Conservation (phyloP, 2,113 vertebrate species). For the Mellivora capensis region DNA sequence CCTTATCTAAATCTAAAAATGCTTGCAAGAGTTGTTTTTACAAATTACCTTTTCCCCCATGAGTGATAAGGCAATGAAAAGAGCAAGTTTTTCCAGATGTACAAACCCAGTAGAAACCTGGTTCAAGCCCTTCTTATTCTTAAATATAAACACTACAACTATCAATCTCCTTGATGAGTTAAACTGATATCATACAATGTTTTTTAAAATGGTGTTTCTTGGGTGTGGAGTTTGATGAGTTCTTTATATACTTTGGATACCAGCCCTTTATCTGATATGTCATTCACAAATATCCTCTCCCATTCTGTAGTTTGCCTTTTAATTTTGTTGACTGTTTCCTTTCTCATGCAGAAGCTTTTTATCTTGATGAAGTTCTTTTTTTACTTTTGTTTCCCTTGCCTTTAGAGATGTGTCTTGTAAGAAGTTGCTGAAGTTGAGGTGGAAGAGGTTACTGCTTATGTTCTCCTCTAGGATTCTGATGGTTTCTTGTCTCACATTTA, state of each 20-base stretch:
- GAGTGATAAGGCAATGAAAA: neutral
- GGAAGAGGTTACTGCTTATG: no score
- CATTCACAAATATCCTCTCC: no score
- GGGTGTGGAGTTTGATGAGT: neutral
- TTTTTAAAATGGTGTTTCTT: neutral
- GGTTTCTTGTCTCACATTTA: no score
- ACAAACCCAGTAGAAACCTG: neutral
- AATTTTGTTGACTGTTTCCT: no score
- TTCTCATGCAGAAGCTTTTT: no score
- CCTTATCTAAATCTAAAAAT: neutral
- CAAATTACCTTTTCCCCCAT: neutral
- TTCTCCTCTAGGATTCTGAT: no score
- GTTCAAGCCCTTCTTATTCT: neutral
- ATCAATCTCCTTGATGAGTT: neutral
- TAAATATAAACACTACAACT: neutral
- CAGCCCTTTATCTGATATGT: no score
- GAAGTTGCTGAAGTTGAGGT: no score
- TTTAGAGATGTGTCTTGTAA: no score
- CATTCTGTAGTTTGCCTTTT: no score
- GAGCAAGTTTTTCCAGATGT: neutral
- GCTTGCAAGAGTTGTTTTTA: neutral
- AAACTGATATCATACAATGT: neutral
- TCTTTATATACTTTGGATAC: neutral
- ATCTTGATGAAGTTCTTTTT: no score
- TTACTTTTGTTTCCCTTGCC: no score